A percentile compares a stretch with the other conserved stretches of the same genome.
Conservation (phyloP, 2,888 invertebrate genomes). For the Parthenolecanium corni region DNA sequence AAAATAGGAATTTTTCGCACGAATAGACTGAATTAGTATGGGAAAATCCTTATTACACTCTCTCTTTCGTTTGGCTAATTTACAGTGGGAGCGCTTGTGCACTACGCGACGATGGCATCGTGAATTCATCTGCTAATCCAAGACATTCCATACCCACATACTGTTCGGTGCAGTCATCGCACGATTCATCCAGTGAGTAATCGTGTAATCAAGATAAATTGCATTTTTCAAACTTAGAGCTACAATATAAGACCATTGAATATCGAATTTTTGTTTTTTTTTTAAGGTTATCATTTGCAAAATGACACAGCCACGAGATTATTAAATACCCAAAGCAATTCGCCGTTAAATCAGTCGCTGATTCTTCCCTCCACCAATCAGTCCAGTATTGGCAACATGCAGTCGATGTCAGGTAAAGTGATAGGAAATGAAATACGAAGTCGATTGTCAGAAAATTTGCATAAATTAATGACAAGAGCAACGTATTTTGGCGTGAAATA, state of each 20-base stretch:
- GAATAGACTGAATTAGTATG: too few relatives aligned
- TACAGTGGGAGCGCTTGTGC: conserved; percentile 26
- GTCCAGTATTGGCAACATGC: conserved; percentile 30
- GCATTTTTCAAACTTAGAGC: too few relatives aligned
- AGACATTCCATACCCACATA: conserved; percentile 26
- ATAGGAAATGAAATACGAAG: too few relatives aligned
- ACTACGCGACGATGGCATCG: conserved; percentile 19
- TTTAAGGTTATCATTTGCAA: conserved; percentile 21
- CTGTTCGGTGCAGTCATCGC: conserved; percentile 24
- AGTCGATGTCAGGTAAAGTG: conserved; percentile 20
- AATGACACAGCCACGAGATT: conserved; percentile 23
- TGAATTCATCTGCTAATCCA: not conserved
- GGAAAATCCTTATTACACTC: too few relatives aligned
- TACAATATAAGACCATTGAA: too few relatives aligned
- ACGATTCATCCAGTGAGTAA: conserved; percentile 24
- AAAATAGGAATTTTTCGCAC: too few relatives aligned
- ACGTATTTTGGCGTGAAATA: too few relatives aligned
- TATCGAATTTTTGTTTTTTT: not conserved
- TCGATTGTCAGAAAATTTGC: too few relatives aligned
- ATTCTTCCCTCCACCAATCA: conserved; percentile 30
- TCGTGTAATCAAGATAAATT: not conserved
- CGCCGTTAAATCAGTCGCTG: conserved; percentile 34
- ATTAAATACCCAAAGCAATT: conserved; percentile 33
- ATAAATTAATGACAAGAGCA: too few relatives aligned
- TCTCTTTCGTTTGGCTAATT: not conserved